phyloP scores from a whole-genome alignment of 1,140 invertebrate genomes.

The Ylistrum balloti region DNA sequence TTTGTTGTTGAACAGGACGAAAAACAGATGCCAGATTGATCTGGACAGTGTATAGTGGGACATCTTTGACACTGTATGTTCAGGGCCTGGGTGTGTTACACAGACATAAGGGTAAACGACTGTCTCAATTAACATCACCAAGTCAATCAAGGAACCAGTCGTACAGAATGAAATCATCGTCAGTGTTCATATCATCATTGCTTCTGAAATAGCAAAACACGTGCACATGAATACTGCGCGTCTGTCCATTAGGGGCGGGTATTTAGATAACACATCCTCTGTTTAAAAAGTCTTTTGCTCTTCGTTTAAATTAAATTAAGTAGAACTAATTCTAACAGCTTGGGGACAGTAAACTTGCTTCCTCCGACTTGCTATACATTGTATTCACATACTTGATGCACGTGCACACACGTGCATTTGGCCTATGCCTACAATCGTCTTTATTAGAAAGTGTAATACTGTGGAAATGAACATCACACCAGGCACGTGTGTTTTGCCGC shows the following conservation, averaged over 20 bases:
- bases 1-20: too few relatives aligned
- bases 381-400: conserved; percentile 27
- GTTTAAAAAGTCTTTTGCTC: conserved; percentile 26
- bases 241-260: not conserved
- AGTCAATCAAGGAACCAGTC: not conserved
- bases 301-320: conserved; percentile 40
- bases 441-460: conserved; percentile 36
- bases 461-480: not conserved
- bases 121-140: not conserved
- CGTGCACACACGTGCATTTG: not conserved
- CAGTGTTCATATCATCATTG: not conserved
- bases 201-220: not conserved
- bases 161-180: not conserved
- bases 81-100: not conserved
- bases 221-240: not conserved
- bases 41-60: not conserved
- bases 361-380: not conserved
- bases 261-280: not conserved
- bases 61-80: too few relatives aligned
- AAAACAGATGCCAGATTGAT: too few relatives aligned
- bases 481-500: conserved; percentile 12
- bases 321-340: conserved; percentile 39
- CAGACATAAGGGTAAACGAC: not conserved
- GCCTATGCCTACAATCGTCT: not conserved
- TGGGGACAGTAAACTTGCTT: conserved; percentile 8